Evolutionary conservation across 2,888 invertebrate species (phyloP), one percentile per base, ranked within the genome.

Genomic region (Dryobota labecula): DNA sequence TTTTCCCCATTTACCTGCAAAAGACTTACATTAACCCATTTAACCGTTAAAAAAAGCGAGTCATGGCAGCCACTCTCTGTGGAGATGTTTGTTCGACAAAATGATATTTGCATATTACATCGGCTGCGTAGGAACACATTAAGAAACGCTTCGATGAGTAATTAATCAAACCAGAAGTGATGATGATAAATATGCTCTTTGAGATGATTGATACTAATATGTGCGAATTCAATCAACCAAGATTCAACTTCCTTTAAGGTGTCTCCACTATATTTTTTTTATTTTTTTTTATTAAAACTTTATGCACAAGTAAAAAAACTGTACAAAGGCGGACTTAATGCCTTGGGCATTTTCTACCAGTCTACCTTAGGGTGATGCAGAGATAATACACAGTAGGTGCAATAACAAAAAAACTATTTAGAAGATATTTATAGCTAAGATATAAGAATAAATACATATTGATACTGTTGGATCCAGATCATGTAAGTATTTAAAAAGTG

Each of bases 121-220:
- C 18, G n/a, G 38, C n/a, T 38, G 5, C 24, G 45, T 24, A 60
- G 7, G 15, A 27, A 20, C 18, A 20, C 15, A 45, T 62, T 20
- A 11, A 7, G 1, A 49, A 30, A 38, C 9, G 41, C 9, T 41
- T 9, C 30, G 8, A 41, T 1, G 3, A 41, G 3, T 33, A 33
- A 67, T 66, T n/a, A 51, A 41, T 49, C 36, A 69, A 53, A 36
- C 27, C 2, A 43, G 51, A 41, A 24, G 24, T 53, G 27, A 54
- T n/a, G 18, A 27, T 54, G n/a, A 30, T 47, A 45, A 69, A 68
- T 62, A 41, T n/a, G 2, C 8, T 36, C 15, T 43, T 36, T 36
- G 6, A 43, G 6, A 18, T 51, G 15, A 58, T 43, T 27, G 3
- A 20, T 33, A n/a, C n/a, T n/a, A n/a, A n/a, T n/a, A n/a, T n/a